These are phyloP conservation scores for Pedetes capensis DNA, from an alignment of 2,113 vertebrate genomes.

Conservation along the genomic window DNA sequence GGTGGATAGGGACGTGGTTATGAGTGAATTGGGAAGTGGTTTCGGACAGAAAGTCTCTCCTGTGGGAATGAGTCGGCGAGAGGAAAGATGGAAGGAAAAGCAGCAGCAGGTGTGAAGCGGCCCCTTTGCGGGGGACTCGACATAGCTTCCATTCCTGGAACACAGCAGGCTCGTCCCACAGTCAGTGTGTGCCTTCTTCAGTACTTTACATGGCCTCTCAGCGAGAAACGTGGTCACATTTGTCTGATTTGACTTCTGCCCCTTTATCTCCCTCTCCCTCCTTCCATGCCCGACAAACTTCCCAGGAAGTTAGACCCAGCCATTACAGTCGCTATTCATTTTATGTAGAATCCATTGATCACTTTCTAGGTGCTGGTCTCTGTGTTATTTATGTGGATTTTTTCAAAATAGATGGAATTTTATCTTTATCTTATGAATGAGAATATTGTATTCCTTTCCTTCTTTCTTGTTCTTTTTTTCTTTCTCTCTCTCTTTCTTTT, in stretches of 20 bases:
- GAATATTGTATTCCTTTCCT: background rate
- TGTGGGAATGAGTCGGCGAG: background rate
- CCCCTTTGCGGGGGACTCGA: background rate
- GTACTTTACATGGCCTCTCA: background rate
- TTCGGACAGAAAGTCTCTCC: background rate
- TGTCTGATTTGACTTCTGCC: background rate
- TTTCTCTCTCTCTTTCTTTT: background rate
- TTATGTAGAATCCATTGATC: background rate
- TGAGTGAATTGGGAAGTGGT: background rate
- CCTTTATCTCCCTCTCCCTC: background rate
- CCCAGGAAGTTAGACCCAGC: background rate
- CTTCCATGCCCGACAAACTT: background rate
- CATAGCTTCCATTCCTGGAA: background rate
- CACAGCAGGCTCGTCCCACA: too few species aligned
- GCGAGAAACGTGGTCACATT: background rate
- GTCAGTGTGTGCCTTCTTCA: background rate
- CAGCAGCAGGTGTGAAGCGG: rapidly evolving
- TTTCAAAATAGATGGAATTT: background rate
- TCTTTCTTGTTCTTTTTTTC: background rate
- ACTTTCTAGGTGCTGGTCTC: background rate
- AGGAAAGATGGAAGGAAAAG: background rate
- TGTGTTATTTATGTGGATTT: background rate
- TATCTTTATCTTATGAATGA: background rate
- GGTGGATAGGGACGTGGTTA: background rate
- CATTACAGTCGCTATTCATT: background rate